Percentiles rank a stretch among this genome's conserved stretches.
These are phyloP conservation scores for Drosophila pseudoobscura DNA, from an alignment of 1,140 invertebrate species.

Conservation along the genomic window DNA sequence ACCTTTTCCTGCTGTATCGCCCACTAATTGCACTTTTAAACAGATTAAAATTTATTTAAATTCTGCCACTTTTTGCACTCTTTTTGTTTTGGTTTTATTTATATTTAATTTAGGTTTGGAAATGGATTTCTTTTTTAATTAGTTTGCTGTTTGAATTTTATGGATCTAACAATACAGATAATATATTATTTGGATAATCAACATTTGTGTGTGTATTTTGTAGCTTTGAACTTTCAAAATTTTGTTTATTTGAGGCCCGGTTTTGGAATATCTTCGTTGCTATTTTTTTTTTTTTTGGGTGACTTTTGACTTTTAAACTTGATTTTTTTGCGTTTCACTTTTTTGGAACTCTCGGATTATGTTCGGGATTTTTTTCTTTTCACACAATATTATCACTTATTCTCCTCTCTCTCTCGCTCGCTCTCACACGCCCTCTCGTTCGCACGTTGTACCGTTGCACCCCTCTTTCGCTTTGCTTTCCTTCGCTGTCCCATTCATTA, in stretches of 20 bases:
- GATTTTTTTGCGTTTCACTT: conserved; percentile 54
- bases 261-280: neutral
- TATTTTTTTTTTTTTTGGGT: conserved; percentile 25
- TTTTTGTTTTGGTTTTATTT: conserved; percentile 6
- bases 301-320: conserved; percentile 60
- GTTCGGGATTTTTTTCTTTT: conserved; percentile 42
- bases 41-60: too few relatives aligned
- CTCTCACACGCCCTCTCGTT: neutral
- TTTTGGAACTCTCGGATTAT: conserved; percentile 34
- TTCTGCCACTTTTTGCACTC: conserved; percentile 1
- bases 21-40: too few relatives aligned
- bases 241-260: conserved; percentile 39
- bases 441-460: neutral
- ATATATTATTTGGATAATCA: conserved; percentile 27
- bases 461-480: neutral
- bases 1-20: too few relatives aligned
- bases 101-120: neutral
- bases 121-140: conserved; percentile 6
- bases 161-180: neutral
- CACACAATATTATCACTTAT: conserved; percentile 30
- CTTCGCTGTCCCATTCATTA: conserved; percentile 40
- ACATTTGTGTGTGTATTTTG: conserved; percentile 25
- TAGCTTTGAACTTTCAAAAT: conserved; percentile 66
- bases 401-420: conserved; percentile 6
- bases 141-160: conserved; percentile 4